phyloP scores from a whole-genome alignment of 2,797 vertebrate genomes.

The Siniperca scherzeri region DNA sequence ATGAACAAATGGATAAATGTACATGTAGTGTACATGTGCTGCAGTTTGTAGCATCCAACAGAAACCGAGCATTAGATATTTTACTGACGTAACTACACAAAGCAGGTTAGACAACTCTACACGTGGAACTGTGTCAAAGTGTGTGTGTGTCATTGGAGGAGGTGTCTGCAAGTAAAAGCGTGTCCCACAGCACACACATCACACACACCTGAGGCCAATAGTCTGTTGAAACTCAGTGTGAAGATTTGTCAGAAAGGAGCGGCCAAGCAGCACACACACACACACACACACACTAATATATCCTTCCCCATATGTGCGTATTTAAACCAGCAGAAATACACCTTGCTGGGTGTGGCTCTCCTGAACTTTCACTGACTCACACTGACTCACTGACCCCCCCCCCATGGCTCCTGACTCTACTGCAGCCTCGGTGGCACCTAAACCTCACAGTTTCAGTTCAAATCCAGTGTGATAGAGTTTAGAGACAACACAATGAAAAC shows the following conservation, averaged over 20 bases:
- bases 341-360: constrained; percentile 45
- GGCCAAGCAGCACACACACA: background rate
- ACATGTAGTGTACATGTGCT: background rate
- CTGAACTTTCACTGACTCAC: constrained; percentile 30
- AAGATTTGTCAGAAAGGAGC: constrained; percentile 14
- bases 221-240: constrained; percentile 6
- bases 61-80: background rate
- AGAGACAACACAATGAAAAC: too few relatives aligned
- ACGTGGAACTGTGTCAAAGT: background rate
- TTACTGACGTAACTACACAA: background rate
- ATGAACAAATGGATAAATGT: background rate
- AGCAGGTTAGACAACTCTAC: constrained; percentile 10
- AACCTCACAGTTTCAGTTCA: too few relatives aligned
- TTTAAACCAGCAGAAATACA: constrained; percentile 28
- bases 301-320: constrained; percentile 5
- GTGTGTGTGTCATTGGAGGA: background rate
- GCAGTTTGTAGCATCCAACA: background rate
- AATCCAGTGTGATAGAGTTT: too few relatives aligned
- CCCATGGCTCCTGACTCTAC: too few relatives aligned
- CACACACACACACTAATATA: background rate
- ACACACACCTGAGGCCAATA: constrained; percentile 23
- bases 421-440: too few relatives aligned
- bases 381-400: too few relatives aligned
- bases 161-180: constrained; percentile 31
- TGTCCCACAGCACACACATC: constrained; percentile 10